Percentiles rank a stretch among this genome's conserved stretches.
These are phyloP conservation scores for Coregonus suidteri DNA, from an alignment of 2,797 vertebrate species.

Conservation along the genomic window DNA sequence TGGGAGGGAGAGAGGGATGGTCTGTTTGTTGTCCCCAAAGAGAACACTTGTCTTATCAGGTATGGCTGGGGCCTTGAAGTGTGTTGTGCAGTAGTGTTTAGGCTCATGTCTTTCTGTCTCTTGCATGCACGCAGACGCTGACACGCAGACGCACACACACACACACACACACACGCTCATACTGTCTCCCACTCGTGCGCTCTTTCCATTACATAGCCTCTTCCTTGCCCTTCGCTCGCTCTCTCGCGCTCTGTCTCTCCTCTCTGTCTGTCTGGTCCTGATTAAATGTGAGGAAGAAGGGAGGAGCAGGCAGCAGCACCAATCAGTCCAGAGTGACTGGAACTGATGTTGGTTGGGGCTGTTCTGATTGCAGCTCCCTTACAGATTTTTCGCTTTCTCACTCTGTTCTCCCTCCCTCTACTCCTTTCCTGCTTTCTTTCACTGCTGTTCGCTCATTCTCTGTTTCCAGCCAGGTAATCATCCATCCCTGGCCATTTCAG, in stretches of 20 bases:
- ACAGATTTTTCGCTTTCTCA: background rate
- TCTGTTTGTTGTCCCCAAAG: background rate
- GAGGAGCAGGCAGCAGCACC: slow-evolving; percentile 28
- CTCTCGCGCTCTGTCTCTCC: background rate
- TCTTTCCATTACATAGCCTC: background rate
- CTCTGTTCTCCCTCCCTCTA: slow-evolving; percentile 3
- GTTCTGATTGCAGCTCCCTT: slow-evolving; percentile 40
- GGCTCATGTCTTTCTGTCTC: background rate
- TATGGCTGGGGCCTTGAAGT: background rate
- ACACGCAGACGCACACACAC: background rate
- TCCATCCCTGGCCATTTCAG: background rate
- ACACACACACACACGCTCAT: background rate
- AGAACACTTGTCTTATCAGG: background rate
- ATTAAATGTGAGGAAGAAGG: slow-evolving; percentile 57
- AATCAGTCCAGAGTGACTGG: slow-evolving; percentile 54
- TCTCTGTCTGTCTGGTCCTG: slow-evolving; percentile 45
- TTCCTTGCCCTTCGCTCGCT: background rate
- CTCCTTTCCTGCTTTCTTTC: background rate
- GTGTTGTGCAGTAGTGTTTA: background rate
- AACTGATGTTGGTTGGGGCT: slow-evolving; percentile 47
- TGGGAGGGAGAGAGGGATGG: background rate
- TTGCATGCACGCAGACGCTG: background rate
- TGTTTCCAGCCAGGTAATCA: background rate
- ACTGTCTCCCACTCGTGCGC: background rate
- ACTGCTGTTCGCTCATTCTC: background rate